phyloP scores from a whole-genome alignment of 2,113 vertebrate species.

The Scatophagus argus region DNA sequence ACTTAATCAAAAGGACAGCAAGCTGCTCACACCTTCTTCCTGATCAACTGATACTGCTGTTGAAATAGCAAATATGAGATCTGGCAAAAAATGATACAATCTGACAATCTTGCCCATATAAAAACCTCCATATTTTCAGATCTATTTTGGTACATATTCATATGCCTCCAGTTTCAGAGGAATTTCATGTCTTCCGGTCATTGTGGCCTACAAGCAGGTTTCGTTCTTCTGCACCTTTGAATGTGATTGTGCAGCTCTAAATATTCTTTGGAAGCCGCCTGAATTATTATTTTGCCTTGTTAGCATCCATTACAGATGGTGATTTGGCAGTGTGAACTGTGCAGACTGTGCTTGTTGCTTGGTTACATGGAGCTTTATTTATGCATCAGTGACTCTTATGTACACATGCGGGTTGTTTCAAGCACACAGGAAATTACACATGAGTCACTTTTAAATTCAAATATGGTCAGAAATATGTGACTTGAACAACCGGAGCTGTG shows the following conservation, averaged over 20 bases:
- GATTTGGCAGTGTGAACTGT: conserved; percentile 15
- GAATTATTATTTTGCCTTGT: conserved; percentile 1
- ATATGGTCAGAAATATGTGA: not conserved
- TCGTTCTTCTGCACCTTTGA: not conserved
- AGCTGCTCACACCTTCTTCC: conserved; percentile 54
- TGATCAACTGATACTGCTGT: not conserved
- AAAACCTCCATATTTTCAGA: not conserved
- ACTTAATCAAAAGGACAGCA: conserved; percentile 19
- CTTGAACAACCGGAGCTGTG: not conserved
- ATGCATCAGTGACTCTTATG: conserved; percentile 12
- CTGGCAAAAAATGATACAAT: not conserved
- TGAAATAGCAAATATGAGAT: not conserved
- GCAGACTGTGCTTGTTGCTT: conserved; percentile 45
- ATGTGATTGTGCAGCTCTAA: not conserved
- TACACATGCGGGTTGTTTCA: not conserved
- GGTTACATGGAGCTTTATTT: conserved; percentile 21
- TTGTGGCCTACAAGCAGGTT: not conserved
- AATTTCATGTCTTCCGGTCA: not conserved
- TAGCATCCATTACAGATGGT: not conserved
- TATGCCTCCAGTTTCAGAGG: not conserved
- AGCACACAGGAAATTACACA: conserved; percentile 14
- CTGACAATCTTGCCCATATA: not conserved
- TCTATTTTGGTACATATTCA: not conserved
- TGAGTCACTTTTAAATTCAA: not conserved
- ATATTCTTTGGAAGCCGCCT: conserved; percentile 2